Conservation (phyloP, 2,797 vertebrate species). For the Amazona finschi region DNA sequence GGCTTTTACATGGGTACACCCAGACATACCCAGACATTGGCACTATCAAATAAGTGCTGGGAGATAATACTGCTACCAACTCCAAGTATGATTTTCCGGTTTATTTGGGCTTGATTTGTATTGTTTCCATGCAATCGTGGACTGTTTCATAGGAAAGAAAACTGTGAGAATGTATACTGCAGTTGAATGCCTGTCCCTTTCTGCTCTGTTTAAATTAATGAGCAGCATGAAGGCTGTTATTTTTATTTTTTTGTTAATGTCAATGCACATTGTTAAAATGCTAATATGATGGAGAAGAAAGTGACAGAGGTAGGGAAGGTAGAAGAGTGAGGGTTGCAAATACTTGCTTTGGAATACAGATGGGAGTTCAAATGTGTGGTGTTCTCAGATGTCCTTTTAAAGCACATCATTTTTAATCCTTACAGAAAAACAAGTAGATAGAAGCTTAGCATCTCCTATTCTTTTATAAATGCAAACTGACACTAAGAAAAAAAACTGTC, state of each 20-base stretch:
- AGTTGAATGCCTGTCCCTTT: background rate
- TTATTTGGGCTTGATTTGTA: background rate
- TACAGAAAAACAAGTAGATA: background rate
- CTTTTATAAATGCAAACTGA: background rate
- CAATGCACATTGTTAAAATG: constrained; percentile 16
- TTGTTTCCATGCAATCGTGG: background rate
- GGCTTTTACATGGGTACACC: background rate
- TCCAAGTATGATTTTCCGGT: background rate
- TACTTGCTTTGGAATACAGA: background rate
- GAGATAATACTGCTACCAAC: background rate
- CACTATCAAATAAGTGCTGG: background rate
- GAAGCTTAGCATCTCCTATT: background rate
- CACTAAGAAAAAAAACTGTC: background rate
- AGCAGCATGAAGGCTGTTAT: background rate
- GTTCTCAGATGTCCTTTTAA: background rate
- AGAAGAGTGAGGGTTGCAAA: background rate
- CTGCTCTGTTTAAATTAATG: background rate
- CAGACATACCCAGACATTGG: background rate
- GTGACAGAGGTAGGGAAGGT: background rate
- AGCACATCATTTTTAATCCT: background rate
- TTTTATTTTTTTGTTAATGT: background rate
- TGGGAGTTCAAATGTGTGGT: background rate
- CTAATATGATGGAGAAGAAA: constrained; percentile 2
- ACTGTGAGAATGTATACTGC: background rate
- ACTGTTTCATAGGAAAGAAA: background rate